Evolutionary conservation across 1,140 invertebrate species (phyloP), one percentile per base, ranked within the genome.

Genomic region (Drosophila bocqueti): DNA sequence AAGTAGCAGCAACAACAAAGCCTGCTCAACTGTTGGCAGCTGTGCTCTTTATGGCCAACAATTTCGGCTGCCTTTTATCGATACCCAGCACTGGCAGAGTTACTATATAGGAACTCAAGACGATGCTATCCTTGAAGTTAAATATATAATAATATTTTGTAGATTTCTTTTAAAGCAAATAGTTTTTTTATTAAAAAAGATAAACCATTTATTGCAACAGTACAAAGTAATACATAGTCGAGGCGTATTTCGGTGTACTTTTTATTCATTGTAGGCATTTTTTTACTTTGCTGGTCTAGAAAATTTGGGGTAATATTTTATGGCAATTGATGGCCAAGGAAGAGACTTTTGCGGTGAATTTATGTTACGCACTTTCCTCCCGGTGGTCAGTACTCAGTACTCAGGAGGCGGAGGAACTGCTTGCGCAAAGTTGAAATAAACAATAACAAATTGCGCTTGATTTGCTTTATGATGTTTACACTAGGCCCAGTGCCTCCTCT

Each of bases 361-460:
- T 69, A 67, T 75, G 71, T 79, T 60, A 79, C 63, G 84, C 65
- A 83, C 76, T 81, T 81, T 68, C 46, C 63, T 49, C 57, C 57
- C 34, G 57, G 34, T 54, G 46, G 31, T 47, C 40, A 38, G 24
- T 76, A 26, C 6, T n/a, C 29, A 45, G 31, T 54, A 10, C 54
- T 40, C 15, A n/a, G 21, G 24, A 16, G 21, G 16, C 0, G 21
- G 34, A n/a, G 45, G 31, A 8, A 50, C 15, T 83, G 61, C 77
- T 87, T 89, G 83, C 84, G 72, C 72, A 87, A 87, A 89, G 76
- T 87, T 83, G 84, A 83, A 87, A 87, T 89, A 87, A 87, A 87
- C 83, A 87, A 87, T 87, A 87, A 89, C 80, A 89, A 89, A 87
- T 89, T 81, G 83, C 80, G 84, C 80, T 87, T 83, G 84, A 89